Base-by-base conservation (phyloP, 2,888 invertebrate species). In the Agriotes lineatus region DNA sequence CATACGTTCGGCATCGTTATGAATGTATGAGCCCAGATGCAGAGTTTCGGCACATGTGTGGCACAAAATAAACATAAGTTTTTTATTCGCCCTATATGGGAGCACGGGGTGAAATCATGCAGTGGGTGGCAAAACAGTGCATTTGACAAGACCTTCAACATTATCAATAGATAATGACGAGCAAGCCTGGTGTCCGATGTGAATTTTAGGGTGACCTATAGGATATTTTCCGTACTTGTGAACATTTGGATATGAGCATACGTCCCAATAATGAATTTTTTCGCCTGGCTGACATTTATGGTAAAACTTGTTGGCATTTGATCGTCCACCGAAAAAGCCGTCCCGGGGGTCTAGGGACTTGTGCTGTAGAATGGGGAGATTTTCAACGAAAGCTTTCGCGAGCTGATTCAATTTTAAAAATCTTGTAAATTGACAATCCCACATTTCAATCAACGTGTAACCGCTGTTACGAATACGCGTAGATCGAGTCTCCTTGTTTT, bases 201-300 rank as follows among this genome's bases (percentile, higher is more conserved):
- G n/a, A 77, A n/a, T 70, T 45, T 14, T 71, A 0, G 80, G 81
- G 58, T 80, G 80, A 0, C 76, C 79, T 0, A 79, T 33, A 0
- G 79, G 78, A 59, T 74, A 79, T 60, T 74, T 74, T 0, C 75
- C 72, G 48, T 75, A 72, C 59, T 80, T 79, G 63, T 72, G 76
- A n/a, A 78, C 71, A 25, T 48, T 79, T 0, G 80, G 80, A 58
- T 81, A 80, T 1, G 75, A 76, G 73, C 78, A 76, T 1, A 79
- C 71, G 62, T 79, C 77, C 0, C 73, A 52, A 60, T 79, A 78
- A 2, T 44, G 44, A 14, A 80, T 77, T 69, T 75, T 72, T 18
- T 62, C 52, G 2, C 39, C 77, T 77, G 18, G 1, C 16, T 19
- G 56, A 69, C 16, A 59, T 67, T 62, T 74, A 64, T 77, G 73